Base-by-base conservation (phyloP, 2,113 vertebrate genomes). In the Barbus barbus region DNA sequence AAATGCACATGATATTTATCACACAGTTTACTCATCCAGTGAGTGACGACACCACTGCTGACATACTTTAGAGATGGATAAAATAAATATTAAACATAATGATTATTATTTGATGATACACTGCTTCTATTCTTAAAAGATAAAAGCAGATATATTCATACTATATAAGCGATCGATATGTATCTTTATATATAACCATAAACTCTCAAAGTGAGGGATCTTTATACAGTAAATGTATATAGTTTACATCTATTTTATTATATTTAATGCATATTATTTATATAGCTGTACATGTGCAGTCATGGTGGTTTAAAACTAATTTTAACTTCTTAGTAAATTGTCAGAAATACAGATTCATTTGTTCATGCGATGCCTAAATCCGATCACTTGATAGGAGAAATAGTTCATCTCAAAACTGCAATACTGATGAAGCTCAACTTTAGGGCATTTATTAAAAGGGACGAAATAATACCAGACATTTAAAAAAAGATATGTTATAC, bases 111-210 rank as follows among this genome's bases (percentile, higher is more conserved):
- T 90, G 90, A 90, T 2, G n/a, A 51, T 51, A 51, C 73, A 31
- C 92, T 93, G 87, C 87, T 44, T 81, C 89, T 84, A 83, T 86
- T 86, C 75, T 74, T 48, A 33, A 7, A 20, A 82, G 79, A 83
- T 75, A n/a, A 20, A 87, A 20, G 88, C 84, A 26, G 63, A 38
- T 60, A 53, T 86, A 81, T 69, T 91, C 87, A 93, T 91, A 92
- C 87, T 44, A 61, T 60, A 78, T 78, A 31, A 92, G 93, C 91
- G 91, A 92, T 91, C 93, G 91, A 90, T 92, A 93, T 91, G n/a
- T 31, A 67, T 87, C 91, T 92, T 67, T 48, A 67, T 67, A 81
- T 67, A 48, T 36, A 67, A 67, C 41, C 41, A 80, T 65, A 33
- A 63, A 80, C 60, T 65, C 38, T n/a, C n/a, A n/a, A n/a, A n/a